These are phyloP conservation scores for Poeciliopsis retropinna DNA, from an alignment of 2,113 vertebrate genomes.

Conservation along the genomic window DNA sequence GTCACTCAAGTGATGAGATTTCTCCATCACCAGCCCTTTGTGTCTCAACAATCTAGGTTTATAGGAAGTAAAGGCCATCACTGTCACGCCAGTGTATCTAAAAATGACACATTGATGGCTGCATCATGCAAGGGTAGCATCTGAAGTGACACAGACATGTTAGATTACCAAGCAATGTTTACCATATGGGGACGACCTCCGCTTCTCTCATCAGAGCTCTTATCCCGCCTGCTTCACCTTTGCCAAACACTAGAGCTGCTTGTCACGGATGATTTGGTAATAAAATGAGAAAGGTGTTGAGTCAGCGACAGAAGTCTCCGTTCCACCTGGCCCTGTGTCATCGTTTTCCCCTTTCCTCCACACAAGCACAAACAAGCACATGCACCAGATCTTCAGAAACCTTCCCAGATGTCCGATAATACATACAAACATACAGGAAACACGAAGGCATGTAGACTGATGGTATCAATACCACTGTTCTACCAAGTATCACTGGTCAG, in stretches of 20 bases:
- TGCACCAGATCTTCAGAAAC: background rate
- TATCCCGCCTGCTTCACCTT: slow-evolving; percentile 67
- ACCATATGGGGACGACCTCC: slow-evolving; percentile 63
- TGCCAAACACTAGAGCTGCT: slow-evolving; percentile 73
- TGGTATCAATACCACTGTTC: too few species aligned
- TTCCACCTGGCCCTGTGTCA: slow-evolving; percentile 69
- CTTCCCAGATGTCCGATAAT: slow-evolving; percentile 10
- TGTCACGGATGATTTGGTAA: slow-evolving; percentile 82
- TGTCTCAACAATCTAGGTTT: slow-evolving; percentile 42
- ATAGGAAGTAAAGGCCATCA: slow-evolving; percentile 59
- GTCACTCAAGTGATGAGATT: slow-evolving; percentile 64
- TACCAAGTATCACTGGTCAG: too few species aligned
- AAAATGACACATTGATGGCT: slow-evolving; percentile 66
- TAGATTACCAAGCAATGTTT: slow-evolving; percentile 65
- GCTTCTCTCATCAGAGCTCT: slow-evolving; percentile 54
- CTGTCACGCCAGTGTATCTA: slow-evolving; percentile 60
- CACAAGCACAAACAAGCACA: slow-evolving; percentile 36
- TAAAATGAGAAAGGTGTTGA: slow-evolving; percentile 79
- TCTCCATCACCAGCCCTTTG: slow-evolving; percentile 41
- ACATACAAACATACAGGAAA: slow-evolving; percentile 10
- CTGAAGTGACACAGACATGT: slow-evolving; percentile 67
- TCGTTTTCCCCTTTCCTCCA: slow-evolving; percentile 59
- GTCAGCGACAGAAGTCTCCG: slow-evolving; percentile 72
- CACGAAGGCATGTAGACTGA: background rate
- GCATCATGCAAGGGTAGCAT: slow-evolving; percentile 68